phyloP scores from a whole-genome alignment of 2,888 invertebrate genomes.

The Argynnis bischoffii region DNA sequence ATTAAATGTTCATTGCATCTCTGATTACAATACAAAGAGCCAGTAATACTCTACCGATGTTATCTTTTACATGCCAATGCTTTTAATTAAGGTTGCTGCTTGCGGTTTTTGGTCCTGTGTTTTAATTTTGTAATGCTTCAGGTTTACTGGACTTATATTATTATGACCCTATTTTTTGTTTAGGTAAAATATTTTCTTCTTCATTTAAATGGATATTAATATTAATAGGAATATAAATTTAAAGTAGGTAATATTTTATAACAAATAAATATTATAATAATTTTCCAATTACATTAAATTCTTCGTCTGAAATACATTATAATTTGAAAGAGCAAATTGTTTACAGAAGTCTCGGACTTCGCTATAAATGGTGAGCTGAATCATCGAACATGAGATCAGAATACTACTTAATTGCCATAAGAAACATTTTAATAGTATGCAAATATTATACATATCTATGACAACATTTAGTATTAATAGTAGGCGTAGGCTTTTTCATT shows the following conservation, averaged over 20 bases:
- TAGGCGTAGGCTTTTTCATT: too few relatives aligned
- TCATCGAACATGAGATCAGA: conserved; percentile 67
- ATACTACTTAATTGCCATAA: conserved; percentile 32
- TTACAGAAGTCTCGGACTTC: conserved; percentile 16
- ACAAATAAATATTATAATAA: too few relatives aligned
- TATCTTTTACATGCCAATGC: conserved; percentile 29
- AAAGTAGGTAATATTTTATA: too few relatives aligned
- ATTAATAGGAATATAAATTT: too few relatives aligned
- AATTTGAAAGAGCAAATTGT: conserved; percentile 20
- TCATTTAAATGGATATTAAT: too few relatives aligned
- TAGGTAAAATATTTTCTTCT: too few relatives aligned
- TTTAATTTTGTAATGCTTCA: not conserved
- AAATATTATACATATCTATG: conserved; percentile 15
- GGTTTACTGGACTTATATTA: not conserved
- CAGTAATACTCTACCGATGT: conserved; percentile 26
- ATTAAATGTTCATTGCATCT: conserved; percentile 26
- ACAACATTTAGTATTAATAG: not conserved
- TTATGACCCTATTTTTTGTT: too few relatives aligned
- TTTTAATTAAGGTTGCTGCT: conserved; percentile 28
- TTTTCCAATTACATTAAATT: too few relatives aligned
- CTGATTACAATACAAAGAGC: conserved; percentile 31
- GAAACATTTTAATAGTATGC: conserved; percentile 9
- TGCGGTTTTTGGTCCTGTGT: conserved; percentile 9
- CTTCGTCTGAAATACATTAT: conserved; percentile 13
- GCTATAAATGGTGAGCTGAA: conserved; percentile 58